These are phyloP conservation scores for Mobula hypostoma DNA, from an alignment of 2,113 vertebrate genomes.

Conservation along the genomic window DNA sequence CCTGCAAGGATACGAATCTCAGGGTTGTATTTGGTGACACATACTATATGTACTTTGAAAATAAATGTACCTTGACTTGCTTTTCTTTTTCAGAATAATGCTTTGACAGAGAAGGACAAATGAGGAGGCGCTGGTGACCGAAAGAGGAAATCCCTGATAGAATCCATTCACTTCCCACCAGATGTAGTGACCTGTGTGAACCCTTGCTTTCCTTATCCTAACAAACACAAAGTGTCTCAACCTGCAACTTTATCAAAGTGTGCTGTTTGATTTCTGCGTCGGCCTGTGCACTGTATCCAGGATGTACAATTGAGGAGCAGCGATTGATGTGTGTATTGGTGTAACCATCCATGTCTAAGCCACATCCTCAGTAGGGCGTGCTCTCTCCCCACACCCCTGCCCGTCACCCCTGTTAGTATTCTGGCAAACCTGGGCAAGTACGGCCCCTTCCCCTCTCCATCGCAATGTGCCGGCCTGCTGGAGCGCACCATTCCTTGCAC, in stretches of 20 bases:
- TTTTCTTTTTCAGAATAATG: not conserved
- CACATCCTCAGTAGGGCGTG: not conserved
- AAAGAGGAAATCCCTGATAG: not conserved
- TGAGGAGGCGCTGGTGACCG: not conserved
- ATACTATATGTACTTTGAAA: no score
- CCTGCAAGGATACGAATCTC: no score
- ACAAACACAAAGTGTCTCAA: conserved; percentile 18
- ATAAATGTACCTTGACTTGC: no score
- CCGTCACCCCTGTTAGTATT: not conserved
- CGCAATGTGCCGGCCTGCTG: not conserved
- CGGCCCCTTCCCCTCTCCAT: not conserved
- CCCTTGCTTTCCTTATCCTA: conserved; percentile 32
- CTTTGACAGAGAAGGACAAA: conserved; percentile 25
- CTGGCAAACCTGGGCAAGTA: no score
- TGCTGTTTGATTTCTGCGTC: conserved; percentile 12
- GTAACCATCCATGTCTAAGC: not conserved
- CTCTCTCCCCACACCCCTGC: not conserved
- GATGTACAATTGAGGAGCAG: conserved; percentile 19
- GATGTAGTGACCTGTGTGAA: conserved; percentile 21
- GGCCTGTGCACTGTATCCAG: not conserved
- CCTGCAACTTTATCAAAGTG: conserved; percentile 21
- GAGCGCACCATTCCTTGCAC: not conserved
- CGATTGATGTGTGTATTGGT: conserved; percentile 26
- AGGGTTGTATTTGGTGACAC: no score
- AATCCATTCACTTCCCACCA: conserved; percentile 1